Conservation (phyloP, 2,888 invertebrate genomes). For the Aromia moschata region DNA sequence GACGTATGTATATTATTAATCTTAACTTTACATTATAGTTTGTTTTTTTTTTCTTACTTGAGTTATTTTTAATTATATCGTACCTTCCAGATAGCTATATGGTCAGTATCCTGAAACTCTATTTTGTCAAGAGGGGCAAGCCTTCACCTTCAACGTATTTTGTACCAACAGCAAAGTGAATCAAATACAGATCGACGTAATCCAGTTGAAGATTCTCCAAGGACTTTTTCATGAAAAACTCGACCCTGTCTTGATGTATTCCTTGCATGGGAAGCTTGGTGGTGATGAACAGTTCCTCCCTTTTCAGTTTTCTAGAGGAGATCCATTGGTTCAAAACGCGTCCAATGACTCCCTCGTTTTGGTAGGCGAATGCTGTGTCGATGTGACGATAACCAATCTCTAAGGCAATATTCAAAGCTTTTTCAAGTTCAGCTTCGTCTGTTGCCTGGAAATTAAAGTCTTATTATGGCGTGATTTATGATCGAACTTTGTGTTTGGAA, state of each 20-base stretch:
- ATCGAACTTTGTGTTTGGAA: too few relatives aligned
- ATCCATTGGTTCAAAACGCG: slow-evolving; percentile 77
- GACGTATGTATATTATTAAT: too few relatives aligned
- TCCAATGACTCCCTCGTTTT: slow-evolving; percentile 81
- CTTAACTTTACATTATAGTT: too few relatives aligned
- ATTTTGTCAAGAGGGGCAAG: not conserved
- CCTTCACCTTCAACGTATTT: slow-evolving; percentile 2
- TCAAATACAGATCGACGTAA: slow-evolving; percentile 50
- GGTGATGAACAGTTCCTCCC: slow-evolving; percentile 80
- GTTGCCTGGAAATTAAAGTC: slow-evolving; percentile 71
- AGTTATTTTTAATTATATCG: too few relatives aligned
- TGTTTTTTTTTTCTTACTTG: too few relatives aligned
- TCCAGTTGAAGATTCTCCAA: slow-evolving; percentile 45
- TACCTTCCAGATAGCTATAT: slow-evolving; percentile 6
- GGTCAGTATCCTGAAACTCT: not conserved
- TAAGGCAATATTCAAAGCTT: slow-evolving; percentile 75
- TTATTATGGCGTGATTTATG: too few relatives aligned
- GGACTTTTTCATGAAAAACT: slow-evolving; percentile 44
- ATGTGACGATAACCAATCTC: slow-evolving; percentile 84
- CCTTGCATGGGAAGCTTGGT: slow-evolving; percentile 78
- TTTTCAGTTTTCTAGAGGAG: slow-evolving; percentile 67
- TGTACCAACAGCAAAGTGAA: slow-evolving; percentile 48
- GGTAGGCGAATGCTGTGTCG: slow-evolving; percentile 81
- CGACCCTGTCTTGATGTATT: slow-evolving; percentile 40
- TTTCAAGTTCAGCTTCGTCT: slow-evolving; percentile 70